Percentiles rank a stretch among this genome's conserved stretches.
Conservation (phyloP, 23 tunicate genomes). For the Styela plicata region DNA sequence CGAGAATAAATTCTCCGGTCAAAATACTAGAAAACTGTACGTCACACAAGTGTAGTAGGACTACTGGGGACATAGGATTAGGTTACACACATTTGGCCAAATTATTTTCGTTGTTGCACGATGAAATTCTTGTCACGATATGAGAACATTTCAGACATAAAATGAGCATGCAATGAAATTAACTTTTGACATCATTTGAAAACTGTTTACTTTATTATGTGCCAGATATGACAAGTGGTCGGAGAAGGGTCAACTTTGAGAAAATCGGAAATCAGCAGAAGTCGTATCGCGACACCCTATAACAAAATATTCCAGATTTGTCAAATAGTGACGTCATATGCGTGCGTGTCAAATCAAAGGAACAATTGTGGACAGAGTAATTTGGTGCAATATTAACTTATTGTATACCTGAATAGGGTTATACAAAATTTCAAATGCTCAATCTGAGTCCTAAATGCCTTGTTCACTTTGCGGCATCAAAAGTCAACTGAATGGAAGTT, state of each 20-base stretch:
- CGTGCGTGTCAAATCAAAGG: background rate
- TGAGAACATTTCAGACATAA: background rate
- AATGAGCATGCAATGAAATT: background rate
- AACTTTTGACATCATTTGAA: background rate
- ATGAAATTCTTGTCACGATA: background rate
- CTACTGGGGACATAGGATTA: too few relatives aligned
- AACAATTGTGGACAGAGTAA: background rate
- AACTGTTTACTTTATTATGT: too few relatives aligned
- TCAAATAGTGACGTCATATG: background rate
- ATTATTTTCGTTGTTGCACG: too few relatives aligned
- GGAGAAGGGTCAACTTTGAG: background rate
- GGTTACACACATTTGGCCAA: too few relatives aligned
- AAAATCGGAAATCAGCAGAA: background rate
- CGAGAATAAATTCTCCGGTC: too few relatives aligned
- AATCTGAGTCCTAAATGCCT: background rate
- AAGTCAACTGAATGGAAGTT: too few relatives aligned
- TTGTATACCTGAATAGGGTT: background rate
- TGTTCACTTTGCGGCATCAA: background rate
- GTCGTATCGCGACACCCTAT: background rate
- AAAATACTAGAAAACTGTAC: too few relatives aligned
- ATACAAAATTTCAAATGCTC: background rate
- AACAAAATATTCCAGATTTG: background rate
- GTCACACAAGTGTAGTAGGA: too few relatives aligned
- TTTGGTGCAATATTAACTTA: background rate
- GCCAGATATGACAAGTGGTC: too few relatives aligned